Evolutionary conservation across 2,113 vertebrate genomes (phyloP), one percentile per base, ranked within the genome.

Genomic region (Phocoena sinus): DNA sequence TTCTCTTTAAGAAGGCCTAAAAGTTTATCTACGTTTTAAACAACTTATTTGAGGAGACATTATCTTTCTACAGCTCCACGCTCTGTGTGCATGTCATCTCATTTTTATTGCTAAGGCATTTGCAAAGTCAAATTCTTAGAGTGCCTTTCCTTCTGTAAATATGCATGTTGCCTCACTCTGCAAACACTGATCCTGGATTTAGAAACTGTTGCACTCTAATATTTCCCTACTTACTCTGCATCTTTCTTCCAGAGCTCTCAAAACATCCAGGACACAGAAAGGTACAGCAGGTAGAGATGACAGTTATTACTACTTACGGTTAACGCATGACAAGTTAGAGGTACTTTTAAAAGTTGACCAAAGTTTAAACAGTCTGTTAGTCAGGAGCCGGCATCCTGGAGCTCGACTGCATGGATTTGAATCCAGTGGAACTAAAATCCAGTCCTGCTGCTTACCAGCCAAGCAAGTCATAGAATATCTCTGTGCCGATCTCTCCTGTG

Each of bases 21-120:
- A 83, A 58, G 18, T 65, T 90, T 76, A 58, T 60, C 71, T 95
- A 33, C 86, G 56, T 92, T 93, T 94, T 77, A 67, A 92, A 76
- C 53, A 97, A 74, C 41, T 53, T 70, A 56, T 96, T 60, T 85
- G 71, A 92, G 92, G 93, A 91, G 65, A 73, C 89, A 74, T 93
- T 68, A 82, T 71, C 73, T 82, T 93, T 93, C 93, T 94, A 56
- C 14, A 63, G 81, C 88, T 87, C 80, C 65, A 92, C 86, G 71
- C 82, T 96, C 77, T 14, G 10, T 1, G 4, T 41, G 71, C n/a
- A 0, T 62, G 41, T 2, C 47, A 31, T 36, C 44, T 18, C 44
- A 13, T 97, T 31, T 58, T 93, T 79, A 96, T 96, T 91, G 63
- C 94, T 0, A 36, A 94, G 82, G 8, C 62, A 74, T 96, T 97